Evolutionary conservation across 2,888 invertebrate genomes (phyloP), one percentile per base, ranked within the genome.

Genomic region (Eulithis prunata): DNA sequence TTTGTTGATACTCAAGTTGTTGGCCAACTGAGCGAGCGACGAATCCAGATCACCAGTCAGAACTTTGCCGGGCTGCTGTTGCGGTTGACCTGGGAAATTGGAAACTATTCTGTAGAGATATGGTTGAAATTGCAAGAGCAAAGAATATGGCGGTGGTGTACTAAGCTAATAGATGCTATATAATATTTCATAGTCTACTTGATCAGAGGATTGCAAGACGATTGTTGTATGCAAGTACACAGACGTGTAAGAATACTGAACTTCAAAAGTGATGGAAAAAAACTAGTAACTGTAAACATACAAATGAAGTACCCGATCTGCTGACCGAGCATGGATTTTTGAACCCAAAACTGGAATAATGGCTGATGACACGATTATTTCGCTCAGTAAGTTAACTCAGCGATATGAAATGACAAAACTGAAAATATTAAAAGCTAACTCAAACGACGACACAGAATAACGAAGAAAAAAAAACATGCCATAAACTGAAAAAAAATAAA

Each of bases 1-100:
- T 90, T 96, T 96, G 91, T 97, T 97, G 81, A 98, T 97, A 79
- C 96, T 95, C 78, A 99, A 95, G 91, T 98, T 99, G 92, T 98
- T 97, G 70, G 98, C 99, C 78, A 99, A 94, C 74, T 97, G 97
- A 71, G 98, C 98, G 69, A 99, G 95, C 77, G 98, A 98, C 77
- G 98, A 97, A 87, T 99, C 98, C 87, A 99, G 94, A 90, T 99
- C 99, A 63, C 98, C 98, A 36, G 98, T 97, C 71, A 98, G 94
- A 73, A 99, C 96, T 84, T 96, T 97, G 71, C 95, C 95, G 64
- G 94, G 85, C 64, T 89, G 90, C 65, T 83, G 90, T 6, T 78
- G 86, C 64, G 80, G 87, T 77, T 89, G 91, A 74, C 90, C 91
- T 91, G 86, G 57, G 28, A 13, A 64, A 68, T 63, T 46, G 10